phyloP scores from a whole-genome alignment of 2,888 invertebrate species.

The Sepiola atlantica region DNA sequence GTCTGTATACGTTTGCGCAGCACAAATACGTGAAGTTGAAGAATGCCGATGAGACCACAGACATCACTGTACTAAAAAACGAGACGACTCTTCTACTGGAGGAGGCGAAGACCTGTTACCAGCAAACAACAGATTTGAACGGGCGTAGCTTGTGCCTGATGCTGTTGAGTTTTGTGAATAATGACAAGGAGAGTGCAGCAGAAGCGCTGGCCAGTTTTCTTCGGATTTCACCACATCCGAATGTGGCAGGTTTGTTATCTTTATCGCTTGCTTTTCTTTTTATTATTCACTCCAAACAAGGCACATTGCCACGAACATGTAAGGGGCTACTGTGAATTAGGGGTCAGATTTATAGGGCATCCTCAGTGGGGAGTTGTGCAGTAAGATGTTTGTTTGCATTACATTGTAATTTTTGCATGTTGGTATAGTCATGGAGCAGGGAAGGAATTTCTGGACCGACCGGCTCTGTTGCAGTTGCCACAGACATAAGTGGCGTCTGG shows the following conservation, averaged over 20 bases:
- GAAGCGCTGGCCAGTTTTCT: not conserved
- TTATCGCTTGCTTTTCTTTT: no score
- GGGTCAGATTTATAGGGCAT: no score
- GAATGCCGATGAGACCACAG: not conserved
- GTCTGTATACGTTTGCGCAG: slow-evolving; percentile 54
- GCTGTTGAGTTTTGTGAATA: not conserved
- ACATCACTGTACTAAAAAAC: not conserved
- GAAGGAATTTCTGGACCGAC: no score
- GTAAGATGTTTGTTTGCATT: no score
- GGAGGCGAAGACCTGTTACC: not conserved
- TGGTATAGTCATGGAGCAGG: no score
- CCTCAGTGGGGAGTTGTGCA: no score
- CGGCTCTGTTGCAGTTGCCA: no score
- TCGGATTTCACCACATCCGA: not conserved
- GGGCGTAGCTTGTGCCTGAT: not conserved
- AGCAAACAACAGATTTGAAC: not conserved
- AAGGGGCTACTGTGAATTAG: no score
- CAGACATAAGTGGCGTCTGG: no score
- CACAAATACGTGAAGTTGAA: not conserved
- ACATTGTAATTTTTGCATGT: no score
- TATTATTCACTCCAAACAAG: no score
- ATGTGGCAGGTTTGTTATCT: not conserved
- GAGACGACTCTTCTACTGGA: not conserved
- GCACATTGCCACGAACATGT: no score
- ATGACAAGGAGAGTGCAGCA: not conserved